These are phyloP conservation scores for Lycophotia porphyrea DNA, from an alignment of 2,888 invertebrate species.

Conservation along the genomic window DNA sequence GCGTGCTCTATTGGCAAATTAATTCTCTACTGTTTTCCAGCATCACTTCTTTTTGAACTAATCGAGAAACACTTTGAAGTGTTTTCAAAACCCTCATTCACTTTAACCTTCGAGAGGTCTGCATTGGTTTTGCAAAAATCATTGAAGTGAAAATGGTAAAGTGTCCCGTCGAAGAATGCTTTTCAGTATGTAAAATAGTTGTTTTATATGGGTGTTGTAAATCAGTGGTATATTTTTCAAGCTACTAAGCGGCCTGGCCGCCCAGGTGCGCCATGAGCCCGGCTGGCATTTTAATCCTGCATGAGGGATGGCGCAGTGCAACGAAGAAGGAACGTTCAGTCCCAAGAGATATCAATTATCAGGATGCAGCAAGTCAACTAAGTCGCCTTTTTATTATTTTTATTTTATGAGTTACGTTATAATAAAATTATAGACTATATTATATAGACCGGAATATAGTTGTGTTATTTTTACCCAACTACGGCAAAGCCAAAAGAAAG, in stretches of 20 bases:
- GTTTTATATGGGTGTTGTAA: conserved; percentile 28
- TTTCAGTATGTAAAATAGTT: conserved; percentile 39
- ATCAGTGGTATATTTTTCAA: conserved; percentile 55
- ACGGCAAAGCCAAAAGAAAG: background rate
- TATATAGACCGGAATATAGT: background rate
- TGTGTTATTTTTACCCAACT: background rate
- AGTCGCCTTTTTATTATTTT: conserved; percentile 28
- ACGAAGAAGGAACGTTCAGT: conserved; percentile 66
- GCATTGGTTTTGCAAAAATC: conserved; percentile 54
- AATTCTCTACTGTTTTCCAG: conserved; percentile 75
- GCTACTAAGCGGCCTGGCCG: conserved; percentile 71
- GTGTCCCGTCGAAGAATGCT: conserved; percentile 14
- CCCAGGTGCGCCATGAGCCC: conserved; percentile 72
- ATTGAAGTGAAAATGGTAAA: conserved; percentile 33
- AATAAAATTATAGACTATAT: background rate
- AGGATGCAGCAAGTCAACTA: conserved; percentile 40
- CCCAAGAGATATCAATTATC: conserved; percentile 73
- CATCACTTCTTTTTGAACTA: conserved; percentile 75
- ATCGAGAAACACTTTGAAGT: conserved; percentile 76
- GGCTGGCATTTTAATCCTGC: conserved; percentile 76
- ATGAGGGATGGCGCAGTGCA: conserved; percentile 73
- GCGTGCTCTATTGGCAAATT: conserved; percentile 82
- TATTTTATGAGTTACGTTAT: conserved; percentile 9
- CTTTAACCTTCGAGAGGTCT: conserved; percentile 60
- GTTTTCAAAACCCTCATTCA: conserved; percentile 70